Evolutionary conservation across 2,888 invertebrate species (phyloP), one percentile per base, ranked within the genome.

Genomic region (Lucinisca nassula): DNA sequence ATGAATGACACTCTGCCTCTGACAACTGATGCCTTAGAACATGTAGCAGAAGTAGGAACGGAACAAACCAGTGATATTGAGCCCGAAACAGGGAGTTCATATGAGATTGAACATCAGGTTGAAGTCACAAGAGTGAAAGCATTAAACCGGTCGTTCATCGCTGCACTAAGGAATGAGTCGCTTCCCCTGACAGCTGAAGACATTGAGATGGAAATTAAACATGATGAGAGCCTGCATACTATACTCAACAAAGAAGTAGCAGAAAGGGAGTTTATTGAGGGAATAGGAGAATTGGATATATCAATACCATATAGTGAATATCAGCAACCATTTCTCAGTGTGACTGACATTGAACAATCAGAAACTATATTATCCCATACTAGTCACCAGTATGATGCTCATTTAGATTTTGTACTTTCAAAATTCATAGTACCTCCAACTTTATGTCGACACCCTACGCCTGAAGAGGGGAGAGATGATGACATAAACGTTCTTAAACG

Each of bases 361-460:
- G 8, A 8, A 4, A n/a, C 51, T 21, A 4, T n/a, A 21, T 21
- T 4, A 4, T 4, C 51, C 10, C 12, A 21, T n/a, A 4, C 21
- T 21, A 21, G n/a, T 51, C 51, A 51, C 4, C 12, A 21, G 12
- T 21, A 51, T 51, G 21, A 51, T n/a, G 4, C 14, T n/a, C 14
- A 51, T 14, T 21, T 4, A 4, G n/a, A n/a, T n/a, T 51, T 51
- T 21, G 17, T 51, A 4, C 21, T 51, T n/a, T 21, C 21, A 17
- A 67, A 67, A 30, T 67, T 38, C 58, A 21, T 37, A 32, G 24
- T 24, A 30, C 58, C 84, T n/a, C 45, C 75, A 8, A 12, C 77
- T 27, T 51, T 77, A 17, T 38, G 70, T 17, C 76, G 58, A 37
- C 80, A 82, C 40, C 83, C 89, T 24, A 81, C 82, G n/a, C 87